Evolutionary conservation across 1,140 invertebrate genomes (phyloP).

Genomic region (Drosophila littoralis): DNA sequence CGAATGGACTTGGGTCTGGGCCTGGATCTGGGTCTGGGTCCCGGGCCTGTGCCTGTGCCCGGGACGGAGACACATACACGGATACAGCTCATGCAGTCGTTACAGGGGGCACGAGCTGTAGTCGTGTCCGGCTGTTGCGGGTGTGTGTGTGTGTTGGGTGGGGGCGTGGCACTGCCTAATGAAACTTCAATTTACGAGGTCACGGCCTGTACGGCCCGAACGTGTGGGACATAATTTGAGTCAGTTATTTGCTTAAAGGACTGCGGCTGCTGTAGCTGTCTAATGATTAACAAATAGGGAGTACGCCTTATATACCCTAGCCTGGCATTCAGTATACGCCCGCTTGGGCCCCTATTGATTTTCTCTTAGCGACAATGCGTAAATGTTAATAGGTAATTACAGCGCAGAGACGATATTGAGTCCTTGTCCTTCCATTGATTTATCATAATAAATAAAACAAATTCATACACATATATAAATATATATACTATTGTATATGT

Average conservation of each 20-base stretch:
- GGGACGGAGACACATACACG: slow-evolving; percentile 37
- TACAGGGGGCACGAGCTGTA: slow-evolving; percentile 46
- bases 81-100: slow-evolving; percentile 35
- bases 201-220: slow-evolving; percentile 75
- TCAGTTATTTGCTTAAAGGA: slow-evolving; percentile 79
- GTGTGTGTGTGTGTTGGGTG: not conserved
- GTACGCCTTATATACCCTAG: slow-evolving; percentile 8
- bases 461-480: not conserved
- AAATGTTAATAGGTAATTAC: slow-evolving; percentile 61
- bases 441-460: slow-evolving; percentile 35
- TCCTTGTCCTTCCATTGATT: slow-evolving; percentile 41
- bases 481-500: not conserved
- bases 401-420: slow-evolving; percentile 57
- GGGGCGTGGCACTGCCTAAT: slow-evolving; percentile 49
- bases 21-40: not conserved
- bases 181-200: slow-evolving; percentile 82
- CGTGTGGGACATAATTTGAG: slow-evolving; percentile 79
- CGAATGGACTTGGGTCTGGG: slow-evolving; percentile 13
- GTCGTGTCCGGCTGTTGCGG: slow-evolving; percentile 11
- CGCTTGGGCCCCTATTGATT: slow-evolving; percentile 55
- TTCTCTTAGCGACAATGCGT: slow-evolving; percentile 44
- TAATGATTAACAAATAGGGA: slow-evolving; percentile 77
- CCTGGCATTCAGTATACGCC: slow-evolving; percentile 62
- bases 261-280: slow-evolving; percentile 55
- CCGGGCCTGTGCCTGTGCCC: slow-evolving; percentile 22